Evolutionary conservation across 2,797 vertebrate species (phyloP).

Genomic region (Melopsittacus undulatus): DNA sequence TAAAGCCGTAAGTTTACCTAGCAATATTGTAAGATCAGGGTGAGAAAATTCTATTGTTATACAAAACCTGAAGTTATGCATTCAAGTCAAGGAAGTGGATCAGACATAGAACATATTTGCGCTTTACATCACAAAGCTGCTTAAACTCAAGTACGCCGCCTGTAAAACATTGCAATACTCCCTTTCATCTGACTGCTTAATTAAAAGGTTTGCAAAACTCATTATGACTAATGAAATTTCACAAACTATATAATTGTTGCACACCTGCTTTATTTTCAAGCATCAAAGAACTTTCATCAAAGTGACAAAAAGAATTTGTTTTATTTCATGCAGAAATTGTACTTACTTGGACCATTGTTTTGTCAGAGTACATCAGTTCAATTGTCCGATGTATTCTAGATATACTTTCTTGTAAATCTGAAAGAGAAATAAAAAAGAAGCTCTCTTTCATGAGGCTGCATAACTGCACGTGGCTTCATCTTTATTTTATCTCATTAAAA

Average conservation of each 20-base stretch:
- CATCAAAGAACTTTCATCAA: background rate
- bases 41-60: background rate
- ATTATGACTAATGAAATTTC: background rate
- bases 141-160: background rate
- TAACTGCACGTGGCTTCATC: background rate
- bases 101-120: background rate
- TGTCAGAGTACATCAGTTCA: constrained; percentile 98
- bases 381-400: constrained; percentile 96
- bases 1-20: background rate
- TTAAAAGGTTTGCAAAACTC: background rate
- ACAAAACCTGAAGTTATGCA: background rate
- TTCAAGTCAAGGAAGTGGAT: background rate
- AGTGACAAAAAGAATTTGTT: background rate
- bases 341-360: constrained; percentile 96
- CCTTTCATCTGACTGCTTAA: background rate
- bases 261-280: background rate
- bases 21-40: background rate
- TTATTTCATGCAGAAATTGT: background rate
- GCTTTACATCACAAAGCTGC: background rate
- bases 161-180: accelerated
- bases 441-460: background rate
- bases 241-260: background rate
- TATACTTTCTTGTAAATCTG: constrained; percentile 97
- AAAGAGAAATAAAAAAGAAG: constrained; percentile 9
- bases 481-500: background rate